Conservation (phyloP, 2,888 invertebrate genomes). For the Agriopis marginaria region DNA sequence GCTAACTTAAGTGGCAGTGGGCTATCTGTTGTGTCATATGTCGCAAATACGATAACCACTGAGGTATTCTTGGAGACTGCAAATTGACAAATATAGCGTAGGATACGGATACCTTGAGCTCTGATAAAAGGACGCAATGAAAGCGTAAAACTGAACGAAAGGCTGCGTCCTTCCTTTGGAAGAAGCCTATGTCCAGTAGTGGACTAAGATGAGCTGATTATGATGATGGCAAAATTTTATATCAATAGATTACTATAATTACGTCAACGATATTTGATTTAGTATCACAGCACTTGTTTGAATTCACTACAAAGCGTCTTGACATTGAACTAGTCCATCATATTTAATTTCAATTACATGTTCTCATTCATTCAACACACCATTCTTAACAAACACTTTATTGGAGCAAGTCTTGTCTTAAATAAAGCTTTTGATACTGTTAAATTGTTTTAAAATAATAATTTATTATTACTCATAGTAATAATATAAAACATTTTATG, state of each 20-base stretch:
- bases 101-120: too few relatives aligned
- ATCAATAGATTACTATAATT: neutral
- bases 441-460: neutral
- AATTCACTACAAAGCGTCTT: slow-evolving; percentile 52
- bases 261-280: neutral
- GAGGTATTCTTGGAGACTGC: too few relatives aligned
- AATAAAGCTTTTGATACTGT: slow-evolving; percentile 31
- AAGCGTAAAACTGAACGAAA: too few relatives aligned
- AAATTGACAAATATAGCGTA: too few relatives aligned
- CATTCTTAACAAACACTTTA: slow-evolving; percentile 23
- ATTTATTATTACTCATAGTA: neutral
- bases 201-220: too few relatives aligned
- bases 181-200: too few relatives aligned
- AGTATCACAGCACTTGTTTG: slow-evolving; percentile 42
- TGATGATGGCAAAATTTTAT: neutral
- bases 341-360: slow-evolving; percentile 27
- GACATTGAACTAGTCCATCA: slow-evolving; percentile 65
- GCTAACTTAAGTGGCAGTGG: too few relatives aligned
- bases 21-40: too few relatives aligned
- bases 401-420: slow-evolving; percentile 21
- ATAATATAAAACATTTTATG: neutral
- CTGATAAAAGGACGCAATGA: too few relatives aligned
- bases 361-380: slow-evolving; percentile 12
- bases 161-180: too few relatives aligned
- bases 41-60: too few relatives aligned